These are phyloP conservation scores for Drosophila acutilabella DNA, from an alignment of 2,888 invertebrate species.

Conservation along the genomic window DNA sequence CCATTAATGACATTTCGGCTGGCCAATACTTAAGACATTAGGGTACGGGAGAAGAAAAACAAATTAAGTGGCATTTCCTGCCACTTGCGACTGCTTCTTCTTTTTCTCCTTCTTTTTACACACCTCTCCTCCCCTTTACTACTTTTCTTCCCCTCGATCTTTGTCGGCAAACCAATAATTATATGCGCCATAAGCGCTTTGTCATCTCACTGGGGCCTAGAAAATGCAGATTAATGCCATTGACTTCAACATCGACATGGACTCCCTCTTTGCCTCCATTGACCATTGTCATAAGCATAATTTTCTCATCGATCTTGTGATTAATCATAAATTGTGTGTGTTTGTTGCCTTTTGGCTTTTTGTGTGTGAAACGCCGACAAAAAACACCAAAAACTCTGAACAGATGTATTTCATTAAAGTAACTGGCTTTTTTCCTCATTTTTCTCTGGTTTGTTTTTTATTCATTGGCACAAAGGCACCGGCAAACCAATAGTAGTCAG, in stretches of 20 bases:
- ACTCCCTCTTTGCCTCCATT: slow-evolving; percentile 35
- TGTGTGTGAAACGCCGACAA: slow-evolving; percentile 47
- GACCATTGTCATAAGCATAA: slow-evolving; percentile 75
- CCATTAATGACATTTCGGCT: slow-evolving; percentile 79
- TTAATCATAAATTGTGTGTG: slow-evolving; percentile 76
- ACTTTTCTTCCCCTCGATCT: slow-evolving; percentile 47
- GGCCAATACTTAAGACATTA: slow-evolving; percentile 70
- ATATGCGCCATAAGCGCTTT: slow-evolving; percentile 80
- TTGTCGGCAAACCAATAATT: slow-evolving; percentile 75
- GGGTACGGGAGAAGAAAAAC: slow-evolving; percentile 47
- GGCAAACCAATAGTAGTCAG: slow-evolving; percentile 33
- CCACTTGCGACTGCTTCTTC: slow-evolving; percentile 69
- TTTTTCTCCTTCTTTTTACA: slow-evolving; percentile 42
- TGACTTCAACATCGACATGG: slow-evolving; percentile 4
- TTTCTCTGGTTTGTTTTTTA: slow-evolving; percentile 13
- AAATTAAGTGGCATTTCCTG: slow-evolving; percentile 82
- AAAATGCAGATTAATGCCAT: slow-evolving; percentile 73
- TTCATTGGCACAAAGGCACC: slow-evolving; percentile 49
- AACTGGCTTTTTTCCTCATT: slow-evolving; percentile 53
- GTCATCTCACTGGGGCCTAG: slow-evolving; percentile 70
- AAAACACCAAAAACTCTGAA: slow-evolving; percentile 33
- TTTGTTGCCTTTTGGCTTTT: slow-evolving; percentile 42
- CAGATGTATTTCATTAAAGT: slow-evolving; percentile 78
- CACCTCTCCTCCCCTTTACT: not conserved
- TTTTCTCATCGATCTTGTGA: slow-evolving; percentile 80